Evolutionary conservation across 2,888 invertebrate species (phyloP).

Genomic region (Oxytorus armatus): DNA sequence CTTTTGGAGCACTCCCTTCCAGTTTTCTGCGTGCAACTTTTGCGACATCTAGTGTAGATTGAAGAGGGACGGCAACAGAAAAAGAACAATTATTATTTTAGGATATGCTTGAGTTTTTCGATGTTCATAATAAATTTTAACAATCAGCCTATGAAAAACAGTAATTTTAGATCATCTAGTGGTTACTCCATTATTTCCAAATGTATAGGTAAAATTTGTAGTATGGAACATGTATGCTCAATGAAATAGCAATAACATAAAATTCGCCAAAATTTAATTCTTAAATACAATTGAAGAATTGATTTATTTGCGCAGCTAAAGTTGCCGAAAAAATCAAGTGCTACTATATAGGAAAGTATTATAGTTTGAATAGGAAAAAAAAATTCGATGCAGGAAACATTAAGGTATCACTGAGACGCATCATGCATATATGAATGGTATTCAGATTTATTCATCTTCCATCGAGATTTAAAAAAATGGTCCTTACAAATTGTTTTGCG

Average conservation of each 20-base stretch:
- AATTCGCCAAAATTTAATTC: too few relatives aligned
- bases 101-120: too few relatives aligned
- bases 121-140: too few relatives aligned
- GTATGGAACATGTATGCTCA: too few relatives aligned
- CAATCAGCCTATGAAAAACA: too few relatives aligned
- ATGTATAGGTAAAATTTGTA: too few relatives aligned
- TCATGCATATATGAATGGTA: not conserved
- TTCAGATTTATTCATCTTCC: conserved; percentile 54
- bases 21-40: not conserved
- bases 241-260: too few relatives aligned
- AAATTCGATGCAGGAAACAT: not conserved
- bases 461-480: conserved; percentile 58
- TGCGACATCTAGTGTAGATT: conserved; percentile 51
- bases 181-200: too few relatives aligned
- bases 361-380: not conserved
- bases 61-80: not conserved
- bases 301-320: not conserved
- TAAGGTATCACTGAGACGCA: not conserved
- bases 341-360: too few relatives aligned
- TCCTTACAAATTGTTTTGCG: conserved; percentile 56
- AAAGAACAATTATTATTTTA: not conserved
- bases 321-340: not conserved
- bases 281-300: not conserved
- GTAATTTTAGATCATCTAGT: too few relatives aligned
- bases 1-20: conserved; percentile 14